Conservation (phyloP, 1,140 invertebrate genomes). For the Leptopilina clavipes region DNA sequence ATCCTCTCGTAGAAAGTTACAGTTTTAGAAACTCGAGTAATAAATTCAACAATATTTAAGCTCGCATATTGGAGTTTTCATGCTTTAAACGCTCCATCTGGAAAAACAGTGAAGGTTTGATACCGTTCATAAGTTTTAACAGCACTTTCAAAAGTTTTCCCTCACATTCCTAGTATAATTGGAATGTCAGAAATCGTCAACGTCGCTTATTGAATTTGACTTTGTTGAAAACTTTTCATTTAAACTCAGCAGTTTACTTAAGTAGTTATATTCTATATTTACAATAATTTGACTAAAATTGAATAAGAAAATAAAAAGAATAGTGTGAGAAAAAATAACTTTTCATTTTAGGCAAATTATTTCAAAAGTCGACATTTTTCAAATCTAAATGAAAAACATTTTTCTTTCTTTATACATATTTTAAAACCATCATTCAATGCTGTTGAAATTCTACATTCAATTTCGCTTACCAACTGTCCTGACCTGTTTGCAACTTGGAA, state of each 20-base stretch:
- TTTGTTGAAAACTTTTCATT: neutral
- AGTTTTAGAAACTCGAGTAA: neutral
- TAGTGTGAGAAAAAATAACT: no score
- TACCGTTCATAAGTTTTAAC: slow-evolving; percentile 6
- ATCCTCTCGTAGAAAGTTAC: neutral
- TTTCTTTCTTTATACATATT: neutral
- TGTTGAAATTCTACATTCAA: slow-evolving; percentile 20
- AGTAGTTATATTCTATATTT: neutral
- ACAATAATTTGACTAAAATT: neutral
- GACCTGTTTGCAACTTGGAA: slow-evolving; percentile 52
- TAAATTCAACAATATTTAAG: neutral
- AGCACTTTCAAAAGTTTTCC: neutral
- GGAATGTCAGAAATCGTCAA: neutral
- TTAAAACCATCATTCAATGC: neutral
- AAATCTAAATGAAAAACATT: slow-evolving; percentile 1
- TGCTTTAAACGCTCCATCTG: neutral
- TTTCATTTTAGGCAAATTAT: no score
- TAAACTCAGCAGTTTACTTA: slow-evolving; percentile 13
- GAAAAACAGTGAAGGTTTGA: neutral
- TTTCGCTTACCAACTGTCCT: slow-evolving; percentile 17
- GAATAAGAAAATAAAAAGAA: no score
- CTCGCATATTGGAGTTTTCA: neutral
- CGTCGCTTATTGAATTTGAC: slow-evolving; percentile 11
- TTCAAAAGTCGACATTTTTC: no score
- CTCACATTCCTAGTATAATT: slow-evolving; percentile 21